phyloP scores from a whole-genome alignment of 2,113 vertebrate genomes.

The Ahaetulla prasina region DNA sequence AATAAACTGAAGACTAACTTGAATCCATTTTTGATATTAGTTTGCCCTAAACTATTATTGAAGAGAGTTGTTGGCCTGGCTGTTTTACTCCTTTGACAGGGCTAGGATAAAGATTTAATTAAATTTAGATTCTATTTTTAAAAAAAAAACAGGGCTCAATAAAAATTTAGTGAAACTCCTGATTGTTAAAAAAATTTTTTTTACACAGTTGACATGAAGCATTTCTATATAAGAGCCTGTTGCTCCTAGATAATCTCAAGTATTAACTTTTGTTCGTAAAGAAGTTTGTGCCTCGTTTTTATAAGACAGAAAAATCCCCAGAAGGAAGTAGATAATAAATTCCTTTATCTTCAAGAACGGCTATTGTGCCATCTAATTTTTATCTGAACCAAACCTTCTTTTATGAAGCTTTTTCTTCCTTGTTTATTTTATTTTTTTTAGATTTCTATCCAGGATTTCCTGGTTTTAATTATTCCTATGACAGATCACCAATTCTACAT shows the following conservation, averaged over 20 bases:
- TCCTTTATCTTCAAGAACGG: fast-evolving
- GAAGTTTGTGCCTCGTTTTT: background rate
- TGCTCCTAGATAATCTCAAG: conserved; percentile 15
- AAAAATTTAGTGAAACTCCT: conserved; percentile 42
- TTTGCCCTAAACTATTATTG: conserved; percentile 59
- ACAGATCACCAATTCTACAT: background rate
- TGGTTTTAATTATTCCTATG: background rate
- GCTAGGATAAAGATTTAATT: conserved; percentile 69
- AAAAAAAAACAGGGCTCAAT: conserved; percentile 24
- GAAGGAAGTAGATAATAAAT: background rate
- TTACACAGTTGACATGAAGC: conserved; percentile 34
- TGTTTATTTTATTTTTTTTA: background rate
- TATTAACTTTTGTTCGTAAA: conserved; percentile 44
- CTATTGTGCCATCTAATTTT: background rate
- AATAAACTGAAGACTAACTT: conserved; percentile 42
- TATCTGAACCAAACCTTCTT: background rate
- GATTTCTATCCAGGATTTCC: background rate
- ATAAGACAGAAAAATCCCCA: background rate
- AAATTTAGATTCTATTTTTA: conserved; percentile 68
- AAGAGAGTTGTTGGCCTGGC: conserved; percentile 61
- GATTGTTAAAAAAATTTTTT: conserved; percentile 20
- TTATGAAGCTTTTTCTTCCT: background rate
- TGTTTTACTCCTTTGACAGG: conserved; percentile 62
- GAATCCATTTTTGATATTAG: conserved; percentile 61
- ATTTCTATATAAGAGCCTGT: conserved; percentile 23